Evolutionary conservation across 1,140 invertebrate genomes (phyloP).

Genomic region (Atopsyche davidsoni): DNA sequence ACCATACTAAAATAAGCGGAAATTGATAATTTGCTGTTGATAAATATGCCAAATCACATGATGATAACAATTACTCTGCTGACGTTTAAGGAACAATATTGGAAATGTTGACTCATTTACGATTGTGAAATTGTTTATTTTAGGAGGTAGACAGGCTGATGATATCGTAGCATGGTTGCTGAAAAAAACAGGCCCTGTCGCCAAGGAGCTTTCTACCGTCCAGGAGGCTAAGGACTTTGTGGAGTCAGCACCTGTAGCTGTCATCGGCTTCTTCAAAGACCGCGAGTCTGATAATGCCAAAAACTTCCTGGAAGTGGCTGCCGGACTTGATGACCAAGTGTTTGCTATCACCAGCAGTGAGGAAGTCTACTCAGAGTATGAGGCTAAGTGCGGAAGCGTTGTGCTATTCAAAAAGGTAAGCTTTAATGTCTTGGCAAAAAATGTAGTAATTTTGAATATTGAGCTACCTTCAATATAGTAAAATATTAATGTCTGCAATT

Average conservation of each 20-base stretch:
- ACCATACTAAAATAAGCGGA: too few relatives aligned
- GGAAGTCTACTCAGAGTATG: constrained; percentile 69
- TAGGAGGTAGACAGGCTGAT: constrained; percentile 83
- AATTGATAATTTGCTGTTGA: too few relatives aligned
- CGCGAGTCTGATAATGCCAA: constrained; percentile 71
- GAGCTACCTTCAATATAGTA: too few relatives aligned
- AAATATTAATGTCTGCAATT: too few relatives aligned
- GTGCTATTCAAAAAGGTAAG: constrained; percentile 86
- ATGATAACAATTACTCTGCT: too few relatives aligned
- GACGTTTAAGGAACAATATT: too few relatives aligned
- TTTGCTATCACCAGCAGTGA: constrained; percentile 82
- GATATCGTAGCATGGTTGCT: constrained; percentile 91
- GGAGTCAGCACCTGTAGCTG: constrained; percentile 69
- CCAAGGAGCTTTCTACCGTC: constrained; percentile 66
- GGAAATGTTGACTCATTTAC: too few relatives aligned
- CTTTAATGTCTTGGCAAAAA: constrained; percentile 7
- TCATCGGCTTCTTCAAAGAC: constrained; percentile 96
- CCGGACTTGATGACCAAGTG: constrained; percentile 75
- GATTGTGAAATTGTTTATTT: too few relatives aligned
- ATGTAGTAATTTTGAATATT: too few relatives aligned
- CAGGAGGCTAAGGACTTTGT: constrained; percentile 83
- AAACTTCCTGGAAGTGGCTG: constrained; percentile 74
- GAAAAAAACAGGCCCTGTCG: constrained; percentile 95
- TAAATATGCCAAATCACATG: too few relatives aligned
- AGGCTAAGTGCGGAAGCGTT: constrained; percentile 66